Conservation (phyloP, 2,888 invertebrate species). For the Cetonia aurata region DNA sequence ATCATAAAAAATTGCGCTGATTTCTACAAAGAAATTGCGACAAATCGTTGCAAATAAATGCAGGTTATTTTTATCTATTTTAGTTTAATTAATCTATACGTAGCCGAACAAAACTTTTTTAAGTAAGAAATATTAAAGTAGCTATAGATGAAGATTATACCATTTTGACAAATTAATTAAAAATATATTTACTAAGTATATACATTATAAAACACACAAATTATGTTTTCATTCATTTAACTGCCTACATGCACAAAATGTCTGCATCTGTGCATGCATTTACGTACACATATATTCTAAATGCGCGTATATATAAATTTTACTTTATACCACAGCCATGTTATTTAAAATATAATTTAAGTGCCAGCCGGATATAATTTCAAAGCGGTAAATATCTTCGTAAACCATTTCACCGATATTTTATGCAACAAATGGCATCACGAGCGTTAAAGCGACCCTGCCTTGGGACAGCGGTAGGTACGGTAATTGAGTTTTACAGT, state of each 20-base stretch:
- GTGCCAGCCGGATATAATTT: slow-evolving; percentile 31
- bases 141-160: too few species aligned
- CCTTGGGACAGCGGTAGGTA: slow-evolving; percentile 24
- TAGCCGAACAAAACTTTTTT: background rate
- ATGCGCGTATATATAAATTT: background rate
- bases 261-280: background rate
- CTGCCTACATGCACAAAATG: background rate
- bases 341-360: slow-evolving; percentile 1
- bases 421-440: slow-evolving; percentile 26
- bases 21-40: too few species aligned
- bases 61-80: too few species aligned
- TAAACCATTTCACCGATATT: background rate
- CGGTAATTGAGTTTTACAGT: slow-evolving; percentile 44
- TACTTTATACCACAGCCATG: too few species aligned
- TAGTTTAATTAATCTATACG: too few species aligned
- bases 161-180: too few species aligned
- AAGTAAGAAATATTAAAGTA: too few species aligned
- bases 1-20: too few species aligned
- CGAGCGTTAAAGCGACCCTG: slow-evolving; percentile 5
- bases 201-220: too few species aligned
- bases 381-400: slow-evolving; percentile 5
- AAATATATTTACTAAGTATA: too few species aligned
- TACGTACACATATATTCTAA: background rate
- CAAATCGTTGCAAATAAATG: too few species aligned
- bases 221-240: too few species aligned